Percentiles rank a stretch among this genome's conserved stretches.
Conservation (phyloP, 2,797 vertebrate species). For the Lithobates pipiens region DNA sequence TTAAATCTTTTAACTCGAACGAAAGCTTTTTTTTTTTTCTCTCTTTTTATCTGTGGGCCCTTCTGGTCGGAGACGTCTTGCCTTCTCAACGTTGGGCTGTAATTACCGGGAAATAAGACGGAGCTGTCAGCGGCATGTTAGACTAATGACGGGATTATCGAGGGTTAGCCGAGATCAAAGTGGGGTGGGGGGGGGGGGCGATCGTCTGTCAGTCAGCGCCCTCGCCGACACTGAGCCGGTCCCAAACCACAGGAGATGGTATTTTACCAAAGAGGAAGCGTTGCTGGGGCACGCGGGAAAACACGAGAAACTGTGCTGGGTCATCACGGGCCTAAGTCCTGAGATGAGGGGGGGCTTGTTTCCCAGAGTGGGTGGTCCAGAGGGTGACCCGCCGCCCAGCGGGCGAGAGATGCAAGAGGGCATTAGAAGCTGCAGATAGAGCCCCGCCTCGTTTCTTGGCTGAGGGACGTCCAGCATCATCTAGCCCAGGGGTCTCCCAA, state of each 20-base stretch:
- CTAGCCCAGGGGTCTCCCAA: too few relatives aligned
- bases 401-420: too few relatives aligned
- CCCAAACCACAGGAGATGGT: neutral
- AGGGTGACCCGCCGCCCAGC: too few relatives aligned
- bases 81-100: neutral
- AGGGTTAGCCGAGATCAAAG: conserved; percentile 31
- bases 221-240: neutral
- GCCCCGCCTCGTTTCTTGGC: too few relatives aligned
- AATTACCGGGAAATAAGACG: conserved; percentile 12
- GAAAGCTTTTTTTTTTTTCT: neutral
- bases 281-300: too few relatives aligned
- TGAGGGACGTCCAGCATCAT: too few relatives aligned
- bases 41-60: neutral
- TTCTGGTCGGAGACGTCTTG: neutral
- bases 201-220: conserved; percentile 27
- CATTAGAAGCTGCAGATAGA: too few relatives aligned
- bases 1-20: neutral
- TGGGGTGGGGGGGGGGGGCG: neutral
- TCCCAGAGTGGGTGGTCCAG: neutral
- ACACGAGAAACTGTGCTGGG: neutral
- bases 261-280: neutral
- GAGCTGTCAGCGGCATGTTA: conserved; percentile 39
- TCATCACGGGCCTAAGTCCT: too few relatives aligned
- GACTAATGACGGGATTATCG: conserved; percentile 30
- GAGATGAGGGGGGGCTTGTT: neutral